phyloP scores from a whole-genome alignment of 1,140 invertebrate genomes.

The Brachionus asplanchnoidis region DNA sequence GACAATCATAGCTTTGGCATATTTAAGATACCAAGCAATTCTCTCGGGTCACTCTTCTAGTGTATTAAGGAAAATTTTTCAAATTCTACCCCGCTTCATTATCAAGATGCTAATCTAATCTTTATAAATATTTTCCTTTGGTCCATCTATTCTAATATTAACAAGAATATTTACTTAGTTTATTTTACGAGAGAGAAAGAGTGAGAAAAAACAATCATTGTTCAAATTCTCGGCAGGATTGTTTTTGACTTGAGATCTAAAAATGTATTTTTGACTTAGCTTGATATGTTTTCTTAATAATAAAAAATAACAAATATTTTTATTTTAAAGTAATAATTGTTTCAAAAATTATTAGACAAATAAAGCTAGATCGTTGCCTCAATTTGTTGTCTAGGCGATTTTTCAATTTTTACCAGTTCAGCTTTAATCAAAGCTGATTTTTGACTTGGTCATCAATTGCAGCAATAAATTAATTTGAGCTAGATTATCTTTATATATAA shows the following conservation, averaged over 20 bases:
- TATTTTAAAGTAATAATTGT: neutral
- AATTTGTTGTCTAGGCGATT: neutral
- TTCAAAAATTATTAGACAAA: neutral
- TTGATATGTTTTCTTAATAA: neutral
- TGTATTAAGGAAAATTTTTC: neutral
- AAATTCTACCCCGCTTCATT: neutral
- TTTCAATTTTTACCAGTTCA: neutral
- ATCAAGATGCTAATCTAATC: neutral
- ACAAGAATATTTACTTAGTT: neutral
- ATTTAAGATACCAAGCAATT: neutral
- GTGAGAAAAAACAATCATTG: neutral
- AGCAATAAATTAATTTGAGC: neutral
- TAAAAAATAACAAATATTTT: neutral
- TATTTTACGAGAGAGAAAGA: neutral
- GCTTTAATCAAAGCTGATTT: neutral
- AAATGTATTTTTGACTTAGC: neutral
- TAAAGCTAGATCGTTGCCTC: neutral
- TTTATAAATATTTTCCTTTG: neutral
- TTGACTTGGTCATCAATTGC: neutral
- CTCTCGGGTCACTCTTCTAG: neutral
- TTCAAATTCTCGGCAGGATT: neutral
- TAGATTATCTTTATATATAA: neutral
- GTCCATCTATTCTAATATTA: neutral
- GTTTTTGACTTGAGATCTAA: neutral
- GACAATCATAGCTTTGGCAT: neutral